These are phyloP conservation scores for Panthera uncia DNA, from an alignment of 2,113 vertebrate genomes.

Conservation along the genomic window DNA sequence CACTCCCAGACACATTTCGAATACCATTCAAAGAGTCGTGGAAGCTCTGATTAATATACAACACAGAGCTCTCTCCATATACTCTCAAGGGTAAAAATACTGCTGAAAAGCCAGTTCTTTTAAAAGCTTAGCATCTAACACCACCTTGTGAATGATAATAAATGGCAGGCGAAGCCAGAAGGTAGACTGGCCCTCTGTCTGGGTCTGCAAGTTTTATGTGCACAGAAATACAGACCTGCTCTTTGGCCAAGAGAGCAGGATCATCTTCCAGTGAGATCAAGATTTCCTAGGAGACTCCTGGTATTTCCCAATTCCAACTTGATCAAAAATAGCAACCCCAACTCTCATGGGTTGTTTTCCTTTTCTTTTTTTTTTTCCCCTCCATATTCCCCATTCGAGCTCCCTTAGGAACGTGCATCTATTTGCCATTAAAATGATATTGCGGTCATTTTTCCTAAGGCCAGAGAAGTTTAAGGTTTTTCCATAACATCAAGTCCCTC, in stretches of 20 bases:
- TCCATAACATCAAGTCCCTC: background rate
- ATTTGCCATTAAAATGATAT: slow-evolving; percentile 26
- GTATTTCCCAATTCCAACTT: slow-evolving; percentile 28
- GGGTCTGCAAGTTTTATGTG: background rate
- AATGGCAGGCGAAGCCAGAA: slow-evolving; percentile 11
- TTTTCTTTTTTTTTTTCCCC: background rate
- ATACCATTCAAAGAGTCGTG: slow-evolving; percentile 67
- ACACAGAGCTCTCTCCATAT: slow-evolving; percentile 43
- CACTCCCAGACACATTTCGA: slow-evolving; percentile 39
- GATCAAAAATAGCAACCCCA: slow-evolving; percentile 38
- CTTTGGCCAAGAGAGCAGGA: background rate
- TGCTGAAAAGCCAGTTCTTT: slow-evolving; percentile 72
- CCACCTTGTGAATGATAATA: slow-evolving; percentile 71
- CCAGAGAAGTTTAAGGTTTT: slow-evolving; percentile 16
- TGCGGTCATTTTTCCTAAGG: slow-evolving; percentile 18
- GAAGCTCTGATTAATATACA: slow-evolving; percentile 72
- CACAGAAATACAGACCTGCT: background rate
- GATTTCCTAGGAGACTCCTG: slow-evolving; percentile 36
- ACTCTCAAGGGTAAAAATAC: slow-evolving; percentile 68
- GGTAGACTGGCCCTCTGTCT: background rate
- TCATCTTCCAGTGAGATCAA: background rate
- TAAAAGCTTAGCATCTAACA: slow-evolving; percentile 64
- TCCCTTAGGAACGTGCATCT: background rate
- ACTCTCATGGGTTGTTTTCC: background rate
- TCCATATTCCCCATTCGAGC: background rate